A percentile compares a stretch with the other conserved stretches of the same genome.
Evolutionary conservation across 2,888 invertebrate genomes (phyloP).

Genomic region (Melanostoma mellinum): DNA sequence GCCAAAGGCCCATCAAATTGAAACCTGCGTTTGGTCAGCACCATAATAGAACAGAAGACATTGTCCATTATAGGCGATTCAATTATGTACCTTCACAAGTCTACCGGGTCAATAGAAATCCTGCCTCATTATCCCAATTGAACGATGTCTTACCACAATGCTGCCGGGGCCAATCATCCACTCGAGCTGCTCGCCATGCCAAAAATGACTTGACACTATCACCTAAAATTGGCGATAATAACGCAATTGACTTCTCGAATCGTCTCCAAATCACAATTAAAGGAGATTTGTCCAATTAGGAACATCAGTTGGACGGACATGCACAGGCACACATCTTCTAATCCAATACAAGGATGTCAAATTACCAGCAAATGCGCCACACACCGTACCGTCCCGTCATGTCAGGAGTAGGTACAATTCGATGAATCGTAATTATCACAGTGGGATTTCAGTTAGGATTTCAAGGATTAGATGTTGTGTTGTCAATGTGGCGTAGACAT

Average conservation of each 20-base stretch:
- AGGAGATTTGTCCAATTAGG: conserved; percentile 66
- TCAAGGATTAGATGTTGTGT: conserved; percentile 41
- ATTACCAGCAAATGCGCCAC: conserved; percentile 36
- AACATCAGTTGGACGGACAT: conserved; percentile 60
- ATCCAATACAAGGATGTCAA: conserved; percentile 40
- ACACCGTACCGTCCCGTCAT: not conserved
- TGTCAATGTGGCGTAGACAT: conserved; percentile 48
- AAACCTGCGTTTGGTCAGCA: too few relatives aligned
- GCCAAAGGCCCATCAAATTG: too few relatives aligned
- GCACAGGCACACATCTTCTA: conserved; percentile 42
- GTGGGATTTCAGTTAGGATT: conserved; percentile 51
- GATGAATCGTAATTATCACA: conserved; percentile 72
- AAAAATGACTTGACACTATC: conserved; percentile 36
- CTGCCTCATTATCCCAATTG: conserved; percentile 57
- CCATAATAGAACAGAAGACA: too few relatives aligned
- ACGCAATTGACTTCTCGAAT: conserved; percentile 66
- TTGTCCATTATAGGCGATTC: conserved; percentile 11
- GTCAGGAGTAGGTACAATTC: conserved; percentile 57
- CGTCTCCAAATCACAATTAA: conserved; percentile 65
- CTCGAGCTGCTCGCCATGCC: conserved; percentile 2
- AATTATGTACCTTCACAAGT: not conserved
- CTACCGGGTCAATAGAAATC: conserved; percentile 6
- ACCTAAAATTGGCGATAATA: conserved; percentile 43
- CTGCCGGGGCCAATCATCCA: conserved; percentile 37
- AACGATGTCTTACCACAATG: conserved; percentile 31